These are phyloP conservation scores for Aeoliscus strigatus DNA, from an alignment of 2,797 vertebrate species.

Conservation along the genomic window DNA sequence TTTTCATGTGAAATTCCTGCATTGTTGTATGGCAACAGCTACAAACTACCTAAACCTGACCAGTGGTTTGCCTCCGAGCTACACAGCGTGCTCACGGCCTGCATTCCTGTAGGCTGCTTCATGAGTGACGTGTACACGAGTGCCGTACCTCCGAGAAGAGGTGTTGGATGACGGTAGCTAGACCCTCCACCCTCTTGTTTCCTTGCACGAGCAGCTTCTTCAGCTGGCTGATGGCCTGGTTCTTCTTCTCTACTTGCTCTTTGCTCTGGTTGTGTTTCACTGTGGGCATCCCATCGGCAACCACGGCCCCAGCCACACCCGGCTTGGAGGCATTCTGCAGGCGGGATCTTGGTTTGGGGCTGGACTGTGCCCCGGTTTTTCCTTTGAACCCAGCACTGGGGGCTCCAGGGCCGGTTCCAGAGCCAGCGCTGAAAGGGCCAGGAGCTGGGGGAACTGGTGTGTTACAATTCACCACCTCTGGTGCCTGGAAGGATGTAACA, in stretches of 20 bases:
- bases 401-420: slow-evolving; percentile 9
- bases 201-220: slow-evolving; percentile 63
- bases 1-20: no score
- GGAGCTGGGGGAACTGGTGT: slow-evolving; percentile 10
- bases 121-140: no score
- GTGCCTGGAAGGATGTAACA: slow-evolving; percentile 16
- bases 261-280: slow-evolving; percentile 45
- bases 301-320: neutral
- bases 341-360: slow-evolving; percentile 27
- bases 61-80: neutral
- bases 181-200: slow-evolving; percentile 67
- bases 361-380: slow-evolving; percentile 24
- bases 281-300: neutral
- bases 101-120: neutral
- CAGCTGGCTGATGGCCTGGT: slow-evolving; percentile 60
- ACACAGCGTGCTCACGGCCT: neutral
- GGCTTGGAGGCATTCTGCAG: slow-evolving; percentile 26
- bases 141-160: slow-evolving; percentile 66
- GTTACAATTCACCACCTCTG: slow-evolving; percentile 33
- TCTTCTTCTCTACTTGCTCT: slow-evolving; percentile 64
- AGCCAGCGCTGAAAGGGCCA: neutral
- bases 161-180: slow-evolving; percentile 74
- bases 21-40: no score
- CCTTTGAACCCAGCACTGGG: slow-evolving; percentile 24
- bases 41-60: no score